Percentiles rank a stretch among this genome's conserved stretches.
Conservation (phyloP, 2,113 vertebrate species). For the Meleagris gallopavo region DNA sequence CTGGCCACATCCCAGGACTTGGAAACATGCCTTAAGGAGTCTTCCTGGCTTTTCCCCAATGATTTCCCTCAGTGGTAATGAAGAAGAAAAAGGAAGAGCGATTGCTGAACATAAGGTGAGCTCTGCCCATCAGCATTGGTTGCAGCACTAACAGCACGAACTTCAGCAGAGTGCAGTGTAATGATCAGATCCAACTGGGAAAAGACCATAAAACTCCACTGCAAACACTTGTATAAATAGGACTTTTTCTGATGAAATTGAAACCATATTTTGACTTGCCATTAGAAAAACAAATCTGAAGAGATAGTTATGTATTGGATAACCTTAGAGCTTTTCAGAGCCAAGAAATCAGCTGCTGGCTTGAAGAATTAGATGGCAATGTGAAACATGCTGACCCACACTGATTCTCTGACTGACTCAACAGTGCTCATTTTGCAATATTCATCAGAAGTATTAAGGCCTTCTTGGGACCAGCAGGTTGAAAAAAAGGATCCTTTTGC, state of each 20-base stretch:
- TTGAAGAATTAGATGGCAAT: neutral
- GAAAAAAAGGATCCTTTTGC: neutral
- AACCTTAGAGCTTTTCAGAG: slow-evolving; percentile 33
- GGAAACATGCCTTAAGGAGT: slow-evolving; percentile 13
- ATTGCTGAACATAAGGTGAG: neutral
- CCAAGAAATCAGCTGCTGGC: slow-evolving; percentile 52
- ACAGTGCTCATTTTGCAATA: neutral
- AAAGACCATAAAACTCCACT: slow-evolving; percentile 38
- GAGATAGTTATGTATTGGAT: slow-evolving; percentile 16
- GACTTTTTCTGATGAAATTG: slow-evolving; percentile 45
- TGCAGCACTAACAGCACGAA: neutral
- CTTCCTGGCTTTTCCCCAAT: neutral
- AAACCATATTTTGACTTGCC: slow-evolving; percentile 62
- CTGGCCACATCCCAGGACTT: slow-evolving; percentile 55
- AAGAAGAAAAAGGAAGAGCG: neutral
- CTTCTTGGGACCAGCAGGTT: neutral
- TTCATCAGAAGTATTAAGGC: neutral
- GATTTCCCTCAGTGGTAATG: slow-evolving; percentile 15
- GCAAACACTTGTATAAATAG: slow-evolving; percentile 65
- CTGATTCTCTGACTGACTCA: neutral
- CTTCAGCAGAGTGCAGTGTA: neutral
- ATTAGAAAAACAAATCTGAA: slow-evolving; percentile 58
- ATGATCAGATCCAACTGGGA: slow-evolving; percentile 12
- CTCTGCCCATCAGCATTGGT: neutral
- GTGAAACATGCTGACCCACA: neutral